Evolutionary conservation across 1,140 invertebrate genomes (phyloP).

Genomic region (Drusus annulatus): DNA sequence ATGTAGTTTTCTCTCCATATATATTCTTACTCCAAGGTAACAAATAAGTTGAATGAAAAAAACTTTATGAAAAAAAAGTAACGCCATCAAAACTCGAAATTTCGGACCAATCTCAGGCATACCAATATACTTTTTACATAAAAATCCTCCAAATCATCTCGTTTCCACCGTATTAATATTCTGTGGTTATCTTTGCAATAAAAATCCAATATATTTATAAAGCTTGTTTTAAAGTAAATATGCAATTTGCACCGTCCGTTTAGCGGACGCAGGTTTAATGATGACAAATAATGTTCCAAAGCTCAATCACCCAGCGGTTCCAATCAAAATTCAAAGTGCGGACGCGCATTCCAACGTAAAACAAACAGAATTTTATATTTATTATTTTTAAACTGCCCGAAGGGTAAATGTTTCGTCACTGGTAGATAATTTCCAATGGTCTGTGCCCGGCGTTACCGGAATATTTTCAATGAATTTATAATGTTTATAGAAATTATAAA

Average conservation of each 20-base stretch:
- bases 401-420: too few species aligned
- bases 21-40: too few species aligned
- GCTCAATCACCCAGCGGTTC: not conserved
- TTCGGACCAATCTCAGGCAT: too few species aligned
- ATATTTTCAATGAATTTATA: too few species aligned
- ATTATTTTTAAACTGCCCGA: not conserved
- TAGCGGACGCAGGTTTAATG: not conserved
- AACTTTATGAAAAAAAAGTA: too few species aligned
- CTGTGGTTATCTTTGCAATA: not conserved
- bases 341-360: not conserved
- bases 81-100: too few species aligned
- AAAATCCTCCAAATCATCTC: not conserved
- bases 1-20: too few species aligned
- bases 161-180: not conserved
- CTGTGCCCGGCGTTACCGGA: too few species aligned
- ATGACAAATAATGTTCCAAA: conserved; percentile 35
- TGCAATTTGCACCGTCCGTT: not conserved
- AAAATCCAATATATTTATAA: not conserved
- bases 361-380: not conserved
- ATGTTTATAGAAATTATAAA: too few species aligned
- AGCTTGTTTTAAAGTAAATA: not conserved
- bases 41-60: too few species aligned
- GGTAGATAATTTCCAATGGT: too few species aligned
- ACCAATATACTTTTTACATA: not conserved
- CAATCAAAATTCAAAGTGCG: not conserved